phyloP scores from a whole-genome alignment of 1,140 invertebrate genomes.

The Danaus plexippus region DNA sequence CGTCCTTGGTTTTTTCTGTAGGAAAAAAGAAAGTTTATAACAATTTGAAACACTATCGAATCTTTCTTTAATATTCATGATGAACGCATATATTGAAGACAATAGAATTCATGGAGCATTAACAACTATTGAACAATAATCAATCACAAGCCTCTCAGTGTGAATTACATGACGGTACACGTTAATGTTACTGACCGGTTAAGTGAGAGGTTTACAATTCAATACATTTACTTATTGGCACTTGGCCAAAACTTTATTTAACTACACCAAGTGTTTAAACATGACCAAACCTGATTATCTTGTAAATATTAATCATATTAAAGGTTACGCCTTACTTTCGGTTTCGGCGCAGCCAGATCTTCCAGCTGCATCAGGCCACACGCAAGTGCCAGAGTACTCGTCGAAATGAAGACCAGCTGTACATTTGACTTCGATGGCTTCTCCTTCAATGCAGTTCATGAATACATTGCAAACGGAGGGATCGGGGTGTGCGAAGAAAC shows the following conservation, averaged over 20 bases:
- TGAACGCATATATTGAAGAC: no score
- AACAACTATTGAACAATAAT: neutral
- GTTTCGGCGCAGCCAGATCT: constrained; percentile 78
- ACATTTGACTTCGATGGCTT: constrained; percentile 84
- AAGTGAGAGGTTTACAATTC: constrained; percentile 20
- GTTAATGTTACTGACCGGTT: constrained; percentile 18
- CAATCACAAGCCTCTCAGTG: constrained; percentile 10
- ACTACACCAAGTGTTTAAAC: no score
- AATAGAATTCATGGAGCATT: no score
- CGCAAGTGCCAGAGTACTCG: constrained; percentile 87
- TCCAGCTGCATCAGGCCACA: constrained; percentile 88
- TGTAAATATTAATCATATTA: no score
- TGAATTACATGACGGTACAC: constrained; percentile 19
- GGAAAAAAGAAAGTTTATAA: constrained; percentile 2
- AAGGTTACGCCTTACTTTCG: constrained; percentile 51
- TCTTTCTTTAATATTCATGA: no score
- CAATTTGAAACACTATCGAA: no score
- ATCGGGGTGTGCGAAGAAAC: constrained; percentile 91
- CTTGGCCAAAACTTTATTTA: no score
- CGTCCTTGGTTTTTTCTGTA: constrained; percentile 81
- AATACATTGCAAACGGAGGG: constrained; percentile 85
- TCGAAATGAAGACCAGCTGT: constrained; percentile 90
- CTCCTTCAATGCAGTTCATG: constrained; percentile 91
- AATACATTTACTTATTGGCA: neutral
- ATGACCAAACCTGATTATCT: no score